Conservation (phyloP, 2,888 invertebrate genomes). For the Dascillus cervinus region DNA sequence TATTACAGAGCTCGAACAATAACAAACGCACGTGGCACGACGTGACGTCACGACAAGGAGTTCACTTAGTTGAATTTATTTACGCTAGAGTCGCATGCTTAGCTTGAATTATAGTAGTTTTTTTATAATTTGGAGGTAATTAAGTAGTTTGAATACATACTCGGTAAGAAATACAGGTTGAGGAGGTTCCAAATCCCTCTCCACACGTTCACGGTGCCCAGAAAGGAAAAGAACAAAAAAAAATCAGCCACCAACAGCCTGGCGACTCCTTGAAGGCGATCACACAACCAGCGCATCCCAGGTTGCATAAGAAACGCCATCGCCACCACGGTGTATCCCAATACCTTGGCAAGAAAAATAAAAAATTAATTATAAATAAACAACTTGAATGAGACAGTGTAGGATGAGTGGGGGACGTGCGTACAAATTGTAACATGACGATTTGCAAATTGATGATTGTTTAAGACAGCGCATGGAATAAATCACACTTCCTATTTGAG, state of each 20-base stretch:
- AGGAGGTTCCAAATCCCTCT: slow-evolving; percentile 77
- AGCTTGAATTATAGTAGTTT: too few relatives aligned
- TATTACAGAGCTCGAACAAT: too few relatives aligned
- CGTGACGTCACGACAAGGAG: too few relatives aligned
- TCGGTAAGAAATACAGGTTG: slow-evolving; percentile 71
- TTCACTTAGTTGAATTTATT: too few relatives aligned
- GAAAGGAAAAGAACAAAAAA: slow-evolving; percentile 67
- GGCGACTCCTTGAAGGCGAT: slow-evolving; percentile 56
- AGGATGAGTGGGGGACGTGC: too few relatives aligned
- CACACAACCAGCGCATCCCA: slow-evolving; percentile 61
- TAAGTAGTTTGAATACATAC: too few relatives aligned
- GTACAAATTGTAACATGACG: too few relatives aligned
- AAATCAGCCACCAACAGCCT: slow-evolving; percentile 66
- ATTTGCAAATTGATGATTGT: slow-evolving; percentile 1
- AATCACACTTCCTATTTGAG: too few relatives aligned
- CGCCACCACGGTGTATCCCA: slow-evolving; percentile 67
- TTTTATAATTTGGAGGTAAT: too few relatives aligned
- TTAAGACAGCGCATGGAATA: too few relatives aligned
- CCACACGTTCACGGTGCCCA: slow-evolving; percentile 84
- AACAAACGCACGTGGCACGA: too few relatives aligned
- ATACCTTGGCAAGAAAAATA: slow-evolving; percentile 43
- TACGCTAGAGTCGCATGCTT: too few relatives aligned
- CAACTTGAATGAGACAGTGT: neutral
- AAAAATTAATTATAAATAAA: neutral
- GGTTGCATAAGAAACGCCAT: slow-evolving; percentile 70